Percentiles rank a stretch among this genome's conserved stretches.
Conservation (phyloP, 64 coral and sea anemone species). For the Actinia tenebrosa region DNA sequence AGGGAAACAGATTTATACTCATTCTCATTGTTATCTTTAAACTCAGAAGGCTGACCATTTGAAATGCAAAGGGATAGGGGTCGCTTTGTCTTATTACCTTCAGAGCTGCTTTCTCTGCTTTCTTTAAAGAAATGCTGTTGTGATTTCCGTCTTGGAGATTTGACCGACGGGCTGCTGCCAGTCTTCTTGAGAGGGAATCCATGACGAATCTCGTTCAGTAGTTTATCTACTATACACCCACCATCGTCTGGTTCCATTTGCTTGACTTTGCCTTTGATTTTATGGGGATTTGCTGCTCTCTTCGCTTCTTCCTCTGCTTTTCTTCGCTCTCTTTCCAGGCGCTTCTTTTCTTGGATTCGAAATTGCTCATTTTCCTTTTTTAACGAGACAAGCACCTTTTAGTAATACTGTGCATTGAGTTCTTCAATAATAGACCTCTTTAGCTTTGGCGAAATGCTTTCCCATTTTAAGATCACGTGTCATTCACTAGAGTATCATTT, state of each 20-base stretch:
- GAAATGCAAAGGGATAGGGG: background rate
- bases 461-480: too few species aligned
- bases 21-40: background rate
- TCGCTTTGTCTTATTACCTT: background rate
- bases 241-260: slow-evolving; percentile 40
- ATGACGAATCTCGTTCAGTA: slow-evolving; percentile 72
- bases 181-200: slow-evolving; percentile 68
- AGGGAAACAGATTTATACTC: background rate
- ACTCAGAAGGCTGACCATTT: background rate
- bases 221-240: slow-evolving; percentile 75
- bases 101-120: background rate
- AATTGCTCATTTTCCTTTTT: slow-evolving; percentile 86
- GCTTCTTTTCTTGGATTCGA: slow-evolving; percentile 85
- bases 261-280: slow-evolving; percentile 31
- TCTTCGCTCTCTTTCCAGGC: slow-evolving; percentile 66
- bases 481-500: too few species aligned
- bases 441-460: too few species aligned
- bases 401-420: background rate
- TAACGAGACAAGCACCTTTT: background rate
- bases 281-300: slow-evolving; percentile 33
- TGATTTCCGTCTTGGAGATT: background rate
- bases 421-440: too few species aligned
- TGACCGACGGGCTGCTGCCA: background rate
- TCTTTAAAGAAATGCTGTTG: slow-evolving; percentile 1
- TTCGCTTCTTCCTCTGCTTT: slow-evolving; percentile 69